Base-by-base conservation (phyloP, 2,888 invertebrate genomes). In the Lasioglossum lativentre region DNA sequence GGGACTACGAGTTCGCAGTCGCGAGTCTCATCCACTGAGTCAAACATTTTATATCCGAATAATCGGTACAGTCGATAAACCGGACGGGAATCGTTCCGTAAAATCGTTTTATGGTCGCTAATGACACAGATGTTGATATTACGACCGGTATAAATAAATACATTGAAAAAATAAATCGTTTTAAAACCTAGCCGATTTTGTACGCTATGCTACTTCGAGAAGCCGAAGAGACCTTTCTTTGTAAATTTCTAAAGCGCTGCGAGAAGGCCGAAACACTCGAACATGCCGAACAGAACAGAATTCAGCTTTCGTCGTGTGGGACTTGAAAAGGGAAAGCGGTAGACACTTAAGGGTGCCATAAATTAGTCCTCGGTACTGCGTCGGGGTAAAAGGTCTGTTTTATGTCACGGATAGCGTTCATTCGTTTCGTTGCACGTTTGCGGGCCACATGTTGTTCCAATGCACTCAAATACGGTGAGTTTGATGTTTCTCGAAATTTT, bases 51-150 rank as follows among this genome's bases (percentile, higher is more conserved):
- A n/a, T 56, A 75, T 56, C 4, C 63, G 52, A 63, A 38, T 47
- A 66, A 84, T 70, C 70, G 82, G 66, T 30, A 19, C 38, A 10
- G 38, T 66, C 63, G 30, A 40, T 63, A 10, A 40, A 42, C 38
- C 34, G 12, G n/a, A n/a, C 40, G 47, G 19, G 1, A 19, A 16
- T 19, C n/a, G n/a, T n/a, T n/a, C n/a, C n/a, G n/a, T n/a, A n/a
- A n/a, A n/a, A n/a, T n/a, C n/a, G n/a, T n/a, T n/a, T n/a, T n/a
- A n/a, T n/a, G n/a, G n/a, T n/a, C n/a, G n/a, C n/a, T n/a, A n/a
- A n/a, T n/a, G n/a, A n/a, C n/a, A n/a, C n/a, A n/a, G n/a, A n/a
- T n/a, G n/a, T n/a, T n/a, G n/a, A n/a, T n/a, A n/a, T n/a, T n/a
- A n/a, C n/a, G n/a, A n/a, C n/a, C n/a, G n/a, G n/a, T n/a, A n/a